Conservation (phyloP, 2,888 invertebrate genomes). For the Hirudinaria manillensis region DNA sequence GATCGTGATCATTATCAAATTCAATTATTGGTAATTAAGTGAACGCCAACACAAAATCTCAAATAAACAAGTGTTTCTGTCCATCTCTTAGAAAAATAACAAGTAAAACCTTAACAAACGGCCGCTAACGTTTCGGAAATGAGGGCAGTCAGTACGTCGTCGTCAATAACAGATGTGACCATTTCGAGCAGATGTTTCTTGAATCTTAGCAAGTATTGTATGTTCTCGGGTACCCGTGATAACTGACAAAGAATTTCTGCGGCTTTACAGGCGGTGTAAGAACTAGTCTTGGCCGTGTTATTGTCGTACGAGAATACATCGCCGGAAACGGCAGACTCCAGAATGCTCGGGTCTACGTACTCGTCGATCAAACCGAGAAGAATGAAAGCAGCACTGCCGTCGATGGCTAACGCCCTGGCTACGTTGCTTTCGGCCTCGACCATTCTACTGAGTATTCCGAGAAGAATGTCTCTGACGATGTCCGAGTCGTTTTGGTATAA, state of each 20-base stretch:
- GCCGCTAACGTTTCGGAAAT: slow-evolving; percentile 24
- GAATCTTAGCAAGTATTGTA: slow-evolving; percentile 8
- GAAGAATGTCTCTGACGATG: slow-evolving; percentile 89
- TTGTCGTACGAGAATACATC: slow-evolving; percentile 5
- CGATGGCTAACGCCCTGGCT: slow-evolving; percentile 75
- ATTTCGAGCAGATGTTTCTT: slow-evolving; percentile 27
- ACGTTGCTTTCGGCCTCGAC: slow-evolving; percentile 58
- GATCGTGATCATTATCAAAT: too few relatives aligned
- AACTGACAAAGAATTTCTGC: slow-evolving; percentile 21
- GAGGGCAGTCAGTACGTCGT: slow-evolving; percentile 3
- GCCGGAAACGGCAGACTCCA: neutral
- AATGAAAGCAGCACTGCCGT: slow-evolving; percentile 84
- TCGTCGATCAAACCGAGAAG: slow-evolving; percentile 90
- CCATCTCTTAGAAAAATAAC: neutral
- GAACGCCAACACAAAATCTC: too few relatives aligned
- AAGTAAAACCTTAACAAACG: slow-evolving; percentile 3
- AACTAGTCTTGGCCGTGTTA: slow-evolving; percentile 5
- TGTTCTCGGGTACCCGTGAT: slow-evolving; percentile 9
- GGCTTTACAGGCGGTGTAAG: slow-evolving; percentile 29
- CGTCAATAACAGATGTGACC: slow-evolving; percentile 1
- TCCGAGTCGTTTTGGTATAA: slow-evolving; percentile 60
- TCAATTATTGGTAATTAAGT: too few relatives aligned
- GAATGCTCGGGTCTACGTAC: slow-evolving; percentile 13
- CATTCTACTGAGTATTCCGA: slow-evolving; percentile 89
- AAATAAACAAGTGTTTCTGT: neutral